phyloP scores from a whole-genome alignment of 1,140 invertebrate genomes.

The Drosophila sturtevanti region DNA sequence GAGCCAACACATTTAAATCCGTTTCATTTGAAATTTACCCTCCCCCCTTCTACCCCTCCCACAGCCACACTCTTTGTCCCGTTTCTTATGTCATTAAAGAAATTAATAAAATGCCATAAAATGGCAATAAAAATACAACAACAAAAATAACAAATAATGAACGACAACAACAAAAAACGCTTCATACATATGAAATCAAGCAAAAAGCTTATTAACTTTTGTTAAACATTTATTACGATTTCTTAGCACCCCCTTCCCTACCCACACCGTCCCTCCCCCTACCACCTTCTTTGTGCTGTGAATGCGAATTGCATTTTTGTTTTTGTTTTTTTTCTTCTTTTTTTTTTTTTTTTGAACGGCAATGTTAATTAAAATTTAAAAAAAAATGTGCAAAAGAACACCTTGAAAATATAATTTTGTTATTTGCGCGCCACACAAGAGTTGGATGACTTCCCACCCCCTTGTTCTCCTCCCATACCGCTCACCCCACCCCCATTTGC shows the following conservation, averaged over 20 bases:
- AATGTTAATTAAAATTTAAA: conserved; percentile 74
- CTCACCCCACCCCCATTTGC: conserved; percentile 8
- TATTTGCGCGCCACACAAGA: conserved; percentile 63
- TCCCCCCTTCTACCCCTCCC: neutral
- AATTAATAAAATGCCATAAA: conserved; percentile 77
- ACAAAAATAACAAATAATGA: neutral
- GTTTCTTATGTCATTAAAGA: conserved; percentile 35
- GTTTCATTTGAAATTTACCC: conserved; percentile 46
- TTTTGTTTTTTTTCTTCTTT: too few species aligned
- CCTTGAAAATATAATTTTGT: conserved; percentile 81
- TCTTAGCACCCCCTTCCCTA: neutral
- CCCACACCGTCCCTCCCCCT: neutral
- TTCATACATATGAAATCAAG: conserved; percentile 55
- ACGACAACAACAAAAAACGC: neutral
- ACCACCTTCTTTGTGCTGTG: conserved; percentile 26
- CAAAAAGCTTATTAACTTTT: conserved; percentile 53
- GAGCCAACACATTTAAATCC: conserved; percentile 33
- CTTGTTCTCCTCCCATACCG: conserved; percentile 18
- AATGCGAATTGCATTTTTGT: conserved; percentile 61
- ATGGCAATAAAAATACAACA: conserved; percentile 70
- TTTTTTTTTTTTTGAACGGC: conserved; percentile 36
- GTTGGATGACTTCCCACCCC: conserved; percentile 32
- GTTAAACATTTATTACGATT: conserved; percentile 63
- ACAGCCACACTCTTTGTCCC: conserved; percentile 1
- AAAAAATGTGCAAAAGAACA: conserved; percentile 70